Conservation (phyloP, 1,140 invertebrate species). For the Orius insidiosus region DNA sequence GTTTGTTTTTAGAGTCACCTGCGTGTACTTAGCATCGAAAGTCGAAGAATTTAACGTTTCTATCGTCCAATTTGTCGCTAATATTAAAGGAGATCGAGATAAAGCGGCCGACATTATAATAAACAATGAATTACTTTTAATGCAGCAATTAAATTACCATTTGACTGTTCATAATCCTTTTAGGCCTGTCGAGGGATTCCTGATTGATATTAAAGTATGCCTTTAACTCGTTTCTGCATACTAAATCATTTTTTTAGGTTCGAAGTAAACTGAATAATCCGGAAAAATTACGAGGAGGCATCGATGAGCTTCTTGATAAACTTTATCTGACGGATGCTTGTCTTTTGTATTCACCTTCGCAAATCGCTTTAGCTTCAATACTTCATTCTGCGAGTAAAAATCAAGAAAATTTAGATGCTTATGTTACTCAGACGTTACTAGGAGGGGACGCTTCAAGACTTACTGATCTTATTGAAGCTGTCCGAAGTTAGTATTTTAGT, state of each 20-base stretch:
- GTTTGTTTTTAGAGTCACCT: conserved; percentile 59
- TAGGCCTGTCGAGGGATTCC: conserved; percentile 82
- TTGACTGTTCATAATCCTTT: conserved; percentile 93
- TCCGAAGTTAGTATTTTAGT: conserved; percentile 55
- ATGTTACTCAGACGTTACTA: conserved; percentile 76
- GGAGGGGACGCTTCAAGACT: conserved; percentile 49
- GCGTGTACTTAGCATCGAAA: conserved; percentile 92
- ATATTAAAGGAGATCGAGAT: conserved; percentile 80
- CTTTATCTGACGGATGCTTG: conserved; percentile 78
- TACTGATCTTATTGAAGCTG: conserved; percentile 63
- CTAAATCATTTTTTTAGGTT: conserved; percentile 35
- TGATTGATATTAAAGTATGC: conserved; percentile 86
- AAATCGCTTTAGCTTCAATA: conserved; percentile 79
- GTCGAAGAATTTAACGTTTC: conserved; percentile 99
- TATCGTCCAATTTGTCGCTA: conserved; percentile 88
- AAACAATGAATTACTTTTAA: conserved; percentile 85
- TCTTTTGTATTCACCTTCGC: conserved; percentile 79
- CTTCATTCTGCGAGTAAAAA: conserved; percentile 73
- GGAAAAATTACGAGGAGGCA: conserved; percentile 62
- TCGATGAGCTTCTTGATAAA: conserved; percentile 82
- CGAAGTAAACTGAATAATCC: conserved; percentile 57
- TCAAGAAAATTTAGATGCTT: conserved; percentile 74
- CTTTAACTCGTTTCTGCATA: too few relatives aligned
- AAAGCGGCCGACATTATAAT: conserved; percentile 89
- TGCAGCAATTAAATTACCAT: conserved; percentile 90